phyloP scores from a whole-genome alignment of 2,113 vertebrate species.

The Motacilla alba region DNA sequence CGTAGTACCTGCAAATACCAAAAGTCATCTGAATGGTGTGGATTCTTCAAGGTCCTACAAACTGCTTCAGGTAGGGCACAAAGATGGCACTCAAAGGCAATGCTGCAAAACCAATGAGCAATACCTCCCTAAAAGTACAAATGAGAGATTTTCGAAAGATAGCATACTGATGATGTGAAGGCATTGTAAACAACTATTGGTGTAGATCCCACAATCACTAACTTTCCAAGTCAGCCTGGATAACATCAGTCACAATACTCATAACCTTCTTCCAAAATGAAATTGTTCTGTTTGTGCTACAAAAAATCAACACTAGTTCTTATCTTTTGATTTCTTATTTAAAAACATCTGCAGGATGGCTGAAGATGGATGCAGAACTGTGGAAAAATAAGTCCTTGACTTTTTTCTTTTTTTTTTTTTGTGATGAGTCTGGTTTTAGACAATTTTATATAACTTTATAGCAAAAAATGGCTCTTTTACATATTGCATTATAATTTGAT shows the following conservation, averaged over 20 bases:
- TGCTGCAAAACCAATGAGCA: background rate
- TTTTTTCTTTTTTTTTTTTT: background rate
- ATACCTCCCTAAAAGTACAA: background rate
- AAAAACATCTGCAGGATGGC: background rate
- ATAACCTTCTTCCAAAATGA: background rate
- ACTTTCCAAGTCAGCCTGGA: background rate
- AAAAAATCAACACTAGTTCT: background rate
- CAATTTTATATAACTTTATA: background rate
- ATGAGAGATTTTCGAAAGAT: background rate
- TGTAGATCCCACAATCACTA: background rate
- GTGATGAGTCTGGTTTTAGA: background rate
- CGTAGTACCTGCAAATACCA: constrained; percentile 87
- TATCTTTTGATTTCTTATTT: background rate
- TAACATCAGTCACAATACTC: background rate
- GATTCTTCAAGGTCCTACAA: background rate
- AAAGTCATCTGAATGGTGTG: background rate
- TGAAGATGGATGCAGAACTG: background rate
- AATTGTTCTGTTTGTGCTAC: background rate
- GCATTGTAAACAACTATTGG: background rate
- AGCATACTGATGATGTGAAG: background rate
- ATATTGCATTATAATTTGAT: background rate
- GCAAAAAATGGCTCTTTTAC: background rate
- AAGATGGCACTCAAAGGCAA: background rate
- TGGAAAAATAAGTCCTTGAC: background rate
- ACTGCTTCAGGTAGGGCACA: background rate